Base-by-base conservation (phyloP, 2,888 invertebrate genomes). In the Plebejus melissa region DNA sequence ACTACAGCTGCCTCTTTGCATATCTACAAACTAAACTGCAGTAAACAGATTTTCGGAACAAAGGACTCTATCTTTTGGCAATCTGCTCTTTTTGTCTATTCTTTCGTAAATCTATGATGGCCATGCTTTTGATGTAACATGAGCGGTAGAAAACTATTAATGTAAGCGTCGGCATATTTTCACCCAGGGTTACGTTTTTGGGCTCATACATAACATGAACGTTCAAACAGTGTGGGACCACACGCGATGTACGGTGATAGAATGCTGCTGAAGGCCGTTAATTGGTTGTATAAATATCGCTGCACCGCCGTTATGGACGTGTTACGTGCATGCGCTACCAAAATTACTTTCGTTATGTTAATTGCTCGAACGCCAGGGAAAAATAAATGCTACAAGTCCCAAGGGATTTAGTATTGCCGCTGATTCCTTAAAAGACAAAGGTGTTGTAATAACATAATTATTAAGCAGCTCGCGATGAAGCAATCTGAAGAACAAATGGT, bases 141-240 rank as follows among this genome's bases (percentile, higher is more conserved):
- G 13, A 16, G 54, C 54, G 54, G 54, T 54, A 54, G 16, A 54
- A 54, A 16, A 54, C 54, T 16, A 54, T 54, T 54, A 54, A 50
- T 4, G 54, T 16, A 46, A 54, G 16, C 54, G 16, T 4, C 11
- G 50, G 50, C 50, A 54, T 16, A 54, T 16, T 54, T 54, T 54
- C 54, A 54, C 16, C 54, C 54, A 54, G 54, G 54, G 54, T 16
- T 57, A 36, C 76, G 65, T 74, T 69, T 76, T 41, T 60, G 60
- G n/a, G 69, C 13, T 28, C 22, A 32, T 60, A 28, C 32, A 36
- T 65, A 65, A 65, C 65, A 65, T n/a, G 6, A 60, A 16, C 58
- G 72, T 32, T 54, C 60, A 65, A 60, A 58, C 36, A 6, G 16
- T 69, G 13, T 16, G 16, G 38, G 70, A 72, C 46, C 6, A 36